Base-by-base conservation (phyloP, 2,113 vertebrate species). In the Cavia aperea region DNA sequence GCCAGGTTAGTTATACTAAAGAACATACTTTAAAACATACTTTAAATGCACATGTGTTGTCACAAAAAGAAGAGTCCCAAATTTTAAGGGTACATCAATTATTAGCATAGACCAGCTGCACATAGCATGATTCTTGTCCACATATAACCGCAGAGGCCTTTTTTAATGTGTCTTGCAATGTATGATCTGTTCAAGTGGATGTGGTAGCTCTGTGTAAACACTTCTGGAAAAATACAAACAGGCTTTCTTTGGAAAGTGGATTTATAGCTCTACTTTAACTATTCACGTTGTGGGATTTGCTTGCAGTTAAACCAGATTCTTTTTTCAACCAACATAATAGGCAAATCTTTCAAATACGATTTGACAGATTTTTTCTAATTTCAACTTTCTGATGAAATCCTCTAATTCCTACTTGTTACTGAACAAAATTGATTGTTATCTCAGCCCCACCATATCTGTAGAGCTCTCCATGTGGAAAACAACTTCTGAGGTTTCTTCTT, bases 231-330 rank as follows among this genome's bases (percentile, higher is more conserved):
- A 86, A 75, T 73, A 68, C 2, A 78, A 12, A 84, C 0, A 75
- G 58, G n/a, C 14, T 65, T 79, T 68, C 56, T 93, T 78, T 62
- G 16, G 33, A 92, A 81, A 73, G 51, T 85, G 70, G 13, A 79
- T 33, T 90, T 92, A 79, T 51, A 78, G 3, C 5, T 66, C 31
- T 78, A 43, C 83, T 92, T 68, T 83, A 90, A 86, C 26, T 88
- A 29, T 70, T 81, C 4, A 58, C 29, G 63, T 66, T 85, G 85
- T 83, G 31, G 5, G 18, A 92, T 84, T 93, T 94, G 9, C n/a
- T 86, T 87, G 33, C 36, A 92, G 49, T 1, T 14, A 36, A 88
- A 85, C 8, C 18, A 63, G 36, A 83, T 93, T 54, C 62, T 14
- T 15, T 18, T 58, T 16, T 51, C 51, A 83, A 95, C 33, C 4